Conservation (phyloP, 2,888 invertebrate species). For the Nomada ruficornis region DNA sequence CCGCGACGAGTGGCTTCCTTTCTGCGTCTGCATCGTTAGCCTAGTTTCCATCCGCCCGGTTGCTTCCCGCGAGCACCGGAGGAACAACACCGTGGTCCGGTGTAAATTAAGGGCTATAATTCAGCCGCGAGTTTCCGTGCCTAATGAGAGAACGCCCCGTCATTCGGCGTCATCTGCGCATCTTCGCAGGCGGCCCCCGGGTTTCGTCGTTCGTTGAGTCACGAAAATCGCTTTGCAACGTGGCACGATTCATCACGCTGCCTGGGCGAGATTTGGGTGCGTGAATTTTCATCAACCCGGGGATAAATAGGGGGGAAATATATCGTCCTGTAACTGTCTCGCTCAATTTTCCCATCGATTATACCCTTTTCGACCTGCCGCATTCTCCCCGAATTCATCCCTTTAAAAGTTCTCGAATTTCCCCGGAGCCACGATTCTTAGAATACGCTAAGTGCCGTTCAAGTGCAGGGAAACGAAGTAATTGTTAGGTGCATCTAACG, state of each 20-base stretch:
- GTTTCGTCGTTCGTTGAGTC: constrained; percentile 14
- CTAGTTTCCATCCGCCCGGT: constrained; percentile 59
- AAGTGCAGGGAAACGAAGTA: constrained; percentile 30
- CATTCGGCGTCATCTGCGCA: constrained; percentile 72
- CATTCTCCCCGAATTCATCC: neutral
- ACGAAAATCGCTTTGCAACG: constrained; percentile 68
- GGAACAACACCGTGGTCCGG: constrained; percentile 60
- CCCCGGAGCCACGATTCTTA: neutral
- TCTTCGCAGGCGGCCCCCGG: constrained; percentile 68
- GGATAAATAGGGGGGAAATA: neutral
- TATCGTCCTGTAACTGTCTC: constrained; percentile 49
- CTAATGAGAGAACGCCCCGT: constrained; percentile 73
- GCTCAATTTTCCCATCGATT: constrained; percentile 27
- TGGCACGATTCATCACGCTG: constrained; percentile 62
- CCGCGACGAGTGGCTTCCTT: constrained; percentile 57
- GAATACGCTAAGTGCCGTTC: constrained; percentile 11
- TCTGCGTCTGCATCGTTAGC: constrained; percentile 60
- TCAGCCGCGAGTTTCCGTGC: constrained; percentile 70
- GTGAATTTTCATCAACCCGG: constrained; percentile 33
- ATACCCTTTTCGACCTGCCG: neutral
- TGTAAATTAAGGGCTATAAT: constrained; percentile 73
- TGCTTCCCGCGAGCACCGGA: constrained; percentile 27
- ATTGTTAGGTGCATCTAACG: constrained; percentile 39
- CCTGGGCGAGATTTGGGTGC: constrained; percentile 31
- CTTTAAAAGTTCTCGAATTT: neutral